phyloP scores from a whole-genome alignment of 1,140 invertebrate genomes.

The Macrosteles quadrilineatus region DNA sequence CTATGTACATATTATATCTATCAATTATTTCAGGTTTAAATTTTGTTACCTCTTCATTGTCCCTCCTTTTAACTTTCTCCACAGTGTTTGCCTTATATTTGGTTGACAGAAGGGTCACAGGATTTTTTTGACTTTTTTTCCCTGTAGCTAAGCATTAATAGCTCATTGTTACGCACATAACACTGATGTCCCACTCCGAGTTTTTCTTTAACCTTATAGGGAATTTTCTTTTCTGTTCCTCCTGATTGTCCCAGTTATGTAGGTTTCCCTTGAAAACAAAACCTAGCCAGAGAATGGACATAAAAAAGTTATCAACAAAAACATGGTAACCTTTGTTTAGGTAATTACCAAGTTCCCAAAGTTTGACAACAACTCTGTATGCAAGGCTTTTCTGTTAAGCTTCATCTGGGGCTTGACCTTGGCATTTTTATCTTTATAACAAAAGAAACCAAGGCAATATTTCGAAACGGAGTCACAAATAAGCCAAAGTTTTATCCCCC shows the following conservation, averaged over 20 bases:
- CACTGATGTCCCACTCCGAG: constrained; percentile 11
- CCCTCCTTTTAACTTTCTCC: too few relatives aligned
- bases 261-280: constrained; percentile 1
- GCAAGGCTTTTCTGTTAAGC: constrained; percentile 41
- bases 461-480: constrained; percentile 39
- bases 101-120: not conserved
- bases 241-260: constrained; percentile 4
- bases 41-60: constrained; percentile 1
- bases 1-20: constrained; percentile 37
- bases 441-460: constrained; percentile 42
- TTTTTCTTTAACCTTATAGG: constrained; percentile 19
- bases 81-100: not conserved
- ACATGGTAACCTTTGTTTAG: constrained; percentile 44
- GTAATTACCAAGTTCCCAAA: constrained; percentile 42
- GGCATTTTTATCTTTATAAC: constrained; percentile 37
- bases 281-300: constrained; percentile 5
- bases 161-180: not conserved
- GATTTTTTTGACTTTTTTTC: too few relatives aligned
- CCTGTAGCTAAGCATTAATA: constrained; percentile 9
- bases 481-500: constrained; percentile 44
- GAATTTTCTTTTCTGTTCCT: constrained; percentile 24
- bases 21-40: constrained; percentile 17
- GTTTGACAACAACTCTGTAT: constrained; percentile 41
- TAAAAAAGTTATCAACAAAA: constrained; percentile 38
- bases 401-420: too few relatives aligned